Base-by-base conservation (phyloP, 2,113 vertebrate species). In the Eubucco bourcierii region DNA sequence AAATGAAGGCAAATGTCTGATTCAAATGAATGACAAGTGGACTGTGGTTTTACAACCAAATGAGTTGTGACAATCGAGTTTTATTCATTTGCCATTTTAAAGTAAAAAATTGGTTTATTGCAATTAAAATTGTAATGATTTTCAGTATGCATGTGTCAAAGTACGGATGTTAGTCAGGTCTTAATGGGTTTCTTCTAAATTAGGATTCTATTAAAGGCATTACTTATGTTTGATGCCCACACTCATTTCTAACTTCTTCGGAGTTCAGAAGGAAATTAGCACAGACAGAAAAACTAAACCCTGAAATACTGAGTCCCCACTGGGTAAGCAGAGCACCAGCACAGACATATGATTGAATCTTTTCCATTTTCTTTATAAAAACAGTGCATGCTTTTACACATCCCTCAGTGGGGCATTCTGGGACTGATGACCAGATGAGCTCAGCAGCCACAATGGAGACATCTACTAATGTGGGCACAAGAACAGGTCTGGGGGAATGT, bases 231-330 rank as follows among this genome's bases (percentile, higher is more conserved):
- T 84, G 59, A 60, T 29, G 9, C 10, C 33, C 65, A 8, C 13
- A 39, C 33, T 87, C 9, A 46, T 67, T 88, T 90, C 53, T 74
- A 68, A 68, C n/a, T 23, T 34, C 50, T 91, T 78, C 73, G 74
- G 33, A 47, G 20, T 75, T 65, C 29, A 61, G 52, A 84, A 87
- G n/a, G 19, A 78, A 93, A 63, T 31, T 21, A 90, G 16, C 18
- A 55, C 29, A 59, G 12, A 52, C 1, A 82, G 39, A 46, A 70
- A 63, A 86, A 63, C 9, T 55, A 44, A 88, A 55, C 34, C 56
- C 34, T 31, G 18, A 88, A 67, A 37, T 41, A 28, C 25, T 2
- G 2, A 7, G 29, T 63, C 55, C 33, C 6, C 0, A 0, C 9
- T 80, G 56, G 12, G 16, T 31, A 25, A 83, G 20, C 55, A 68